Conservation (phyloP, 2,797 vertebrate genomes). For the Bryconaethiops microstoma region DNA sequence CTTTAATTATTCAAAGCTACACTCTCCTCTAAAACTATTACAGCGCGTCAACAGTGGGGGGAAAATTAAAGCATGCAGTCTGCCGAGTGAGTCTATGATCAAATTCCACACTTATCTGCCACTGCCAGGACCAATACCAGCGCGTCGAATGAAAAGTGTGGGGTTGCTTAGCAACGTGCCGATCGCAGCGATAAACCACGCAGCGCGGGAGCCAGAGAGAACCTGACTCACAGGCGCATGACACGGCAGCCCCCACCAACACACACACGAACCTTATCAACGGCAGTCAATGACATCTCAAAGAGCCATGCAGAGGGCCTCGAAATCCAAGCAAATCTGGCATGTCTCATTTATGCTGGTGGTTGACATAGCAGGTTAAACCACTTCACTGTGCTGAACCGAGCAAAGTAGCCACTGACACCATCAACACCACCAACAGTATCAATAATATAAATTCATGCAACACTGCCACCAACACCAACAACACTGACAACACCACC, state of each 20-base stretch:
- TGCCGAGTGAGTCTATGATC: conserved; percentile 54
- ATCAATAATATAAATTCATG: too few species aligned
- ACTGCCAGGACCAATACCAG: conserved; percentile 55
- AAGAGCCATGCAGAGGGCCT: neutral
- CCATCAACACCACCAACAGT: neutral
- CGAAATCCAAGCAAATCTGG: conserved; percentile 23
- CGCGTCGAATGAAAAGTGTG: conserved; percentile 58
- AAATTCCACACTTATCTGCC: conserved; percentile 58
- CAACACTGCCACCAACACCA: neutral
- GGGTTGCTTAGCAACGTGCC: conserved; percentile 62
- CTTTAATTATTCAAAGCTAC: conserved; percentile 52
- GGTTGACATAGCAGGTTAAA: neutral
- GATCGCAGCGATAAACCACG: conserved; percentile 54
- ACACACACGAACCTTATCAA: conserved; percentile 19
- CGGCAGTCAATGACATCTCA: conserved; percentile 17
- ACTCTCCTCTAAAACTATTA: conserved; percentile 48
- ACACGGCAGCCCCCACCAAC: conserved; percentile 11
- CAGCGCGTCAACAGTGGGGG: conserved; percentile 32
- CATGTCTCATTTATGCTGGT: conserved; percentile 19
- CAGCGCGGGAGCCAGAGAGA: conserved; percentile 44
- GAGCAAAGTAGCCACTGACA: neutral
- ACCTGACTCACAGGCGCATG: conserved; percentile 44
- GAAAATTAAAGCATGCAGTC: conserved; percentile 51
- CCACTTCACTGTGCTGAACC: neutral
- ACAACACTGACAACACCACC: neutral